These are phyloP conservation scores for Sogatella furcifera DNA, from an alignment of 1,140 invertebrate species.

Conservation along the genomic window DNA sequence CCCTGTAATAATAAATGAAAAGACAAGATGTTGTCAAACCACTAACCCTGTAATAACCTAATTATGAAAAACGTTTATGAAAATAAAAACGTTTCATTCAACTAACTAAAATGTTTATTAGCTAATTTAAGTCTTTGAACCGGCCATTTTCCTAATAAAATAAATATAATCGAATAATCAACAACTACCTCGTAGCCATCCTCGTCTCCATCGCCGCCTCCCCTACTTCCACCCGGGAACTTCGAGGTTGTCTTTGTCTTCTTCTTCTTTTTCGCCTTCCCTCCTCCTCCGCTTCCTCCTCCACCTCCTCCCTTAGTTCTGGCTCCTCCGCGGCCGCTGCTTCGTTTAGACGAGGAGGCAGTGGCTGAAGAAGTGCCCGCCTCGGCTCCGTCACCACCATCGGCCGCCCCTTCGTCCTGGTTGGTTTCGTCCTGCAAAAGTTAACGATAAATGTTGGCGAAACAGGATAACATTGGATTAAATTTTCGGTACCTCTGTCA, in stretches of 20 bases:
- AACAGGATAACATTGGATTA: too few species aligned
- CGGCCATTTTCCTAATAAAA: too few species aligned
- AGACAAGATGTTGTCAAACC: too few species aligned
- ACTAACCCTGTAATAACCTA: too few species aligned
- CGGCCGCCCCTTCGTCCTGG: constrained; percentile 57
- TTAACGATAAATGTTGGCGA: too few species aligned
- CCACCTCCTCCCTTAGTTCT: constrained; percentile 19
- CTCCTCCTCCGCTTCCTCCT: constrained; percentile 61
- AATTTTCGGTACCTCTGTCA: too few species aligned
- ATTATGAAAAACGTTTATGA: too few species aligned
- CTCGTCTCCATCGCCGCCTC: constrained; percentile 38
- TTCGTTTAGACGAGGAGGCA: constrained; percentile 49
- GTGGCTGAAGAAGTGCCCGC: constrained; percentile 37
- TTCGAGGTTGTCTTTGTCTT: constrained; percentile 76
- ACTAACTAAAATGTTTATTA: too few species aligned
- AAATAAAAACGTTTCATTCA: too few species aligned
- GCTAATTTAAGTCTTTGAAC: too few species aligned
- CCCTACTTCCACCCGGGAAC: constrained; percentile 65
- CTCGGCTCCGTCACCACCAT: constrained; percentile 48
- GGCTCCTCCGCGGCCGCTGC: constrained; percentile 26
- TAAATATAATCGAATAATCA: neutral
- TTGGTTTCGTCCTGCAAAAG: neutral
- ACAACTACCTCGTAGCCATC: constrained; percentile 60
- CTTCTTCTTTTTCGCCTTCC: constrained; percentile 86
- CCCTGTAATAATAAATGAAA: too few species aligned